These are phyloP conservation scores for Caenorhabditis tropicalis DNA, from an alignment of 1,140 invertebrate genomes.

Conservation along the genomic window DNA sequence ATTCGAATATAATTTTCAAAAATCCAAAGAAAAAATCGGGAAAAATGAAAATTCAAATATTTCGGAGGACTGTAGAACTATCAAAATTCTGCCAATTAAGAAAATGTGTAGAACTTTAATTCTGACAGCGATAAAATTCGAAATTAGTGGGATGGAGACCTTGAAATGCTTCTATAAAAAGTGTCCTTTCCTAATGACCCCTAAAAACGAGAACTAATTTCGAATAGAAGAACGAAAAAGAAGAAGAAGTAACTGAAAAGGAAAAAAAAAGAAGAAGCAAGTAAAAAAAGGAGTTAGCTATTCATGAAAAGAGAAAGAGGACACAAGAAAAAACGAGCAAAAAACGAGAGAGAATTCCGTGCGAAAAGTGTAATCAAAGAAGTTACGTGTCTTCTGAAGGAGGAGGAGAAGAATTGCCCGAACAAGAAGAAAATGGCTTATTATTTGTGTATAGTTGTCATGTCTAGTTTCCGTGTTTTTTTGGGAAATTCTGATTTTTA, in stretches of 20 bases:
- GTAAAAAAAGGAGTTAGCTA: conserved; percentile 9
- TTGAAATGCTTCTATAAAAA: background rate
- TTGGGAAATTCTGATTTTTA: background rate
- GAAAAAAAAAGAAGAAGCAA: background rate
- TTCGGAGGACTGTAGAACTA: too few species aligned
- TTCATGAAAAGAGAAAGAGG: conserved; percentile 1
- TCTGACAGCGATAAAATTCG: too few species aligned
- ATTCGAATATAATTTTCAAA: too few species aligned
- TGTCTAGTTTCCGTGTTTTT: too few species aligned
- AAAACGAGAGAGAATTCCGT: background rate
- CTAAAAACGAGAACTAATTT: background rate
- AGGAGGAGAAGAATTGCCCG: background rate
- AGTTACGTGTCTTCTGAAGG: background rate
- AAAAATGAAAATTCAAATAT: too few species aligned
- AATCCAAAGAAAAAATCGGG: too few species aligned
- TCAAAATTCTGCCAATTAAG: too few species aligned
- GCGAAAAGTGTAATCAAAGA: conserved; percentile 41
- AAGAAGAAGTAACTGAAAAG: background rate
- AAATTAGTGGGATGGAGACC: too few species aligned
- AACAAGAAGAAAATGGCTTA: background rate
- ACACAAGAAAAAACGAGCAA: background rate
- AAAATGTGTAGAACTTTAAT: too few species aligned
- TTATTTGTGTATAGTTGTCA: background rate
- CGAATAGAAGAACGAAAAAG: background rate
- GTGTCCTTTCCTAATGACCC: background rate